Base-by-base conservation (phyloP, 2,797 vertebrate species). In the Ctenochaetus hawaiiensis region DNA sequence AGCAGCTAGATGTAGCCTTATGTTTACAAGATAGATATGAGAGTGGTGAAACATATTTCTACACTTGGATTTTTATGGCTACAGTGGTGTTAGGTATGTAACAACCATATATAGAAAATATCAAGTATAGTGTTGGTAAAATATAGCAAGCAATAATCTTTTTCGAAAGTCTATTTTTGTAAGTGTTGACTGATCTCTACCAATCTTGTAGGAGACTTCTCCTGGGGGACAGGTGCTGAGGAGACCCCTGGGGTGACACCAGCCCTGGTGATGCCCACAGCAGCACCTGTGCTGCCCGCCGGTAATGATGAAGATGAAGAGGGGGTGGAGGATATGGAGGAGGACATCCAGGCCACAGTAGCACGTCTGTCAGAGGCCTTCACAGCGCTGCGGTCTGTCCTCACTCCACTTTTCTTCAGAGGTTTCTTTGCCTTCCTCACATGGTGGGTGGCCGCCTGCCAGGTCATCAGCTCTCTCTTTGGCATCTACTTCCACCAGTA, bases 401-500 rank as follows among this genome's bases (percentile, higher is more conserved):
- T 98, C 56, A 96, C 96, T 0, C 97, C 98, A 0, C 82, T 95
- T 30, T 96, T 99, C 87, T 95, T 96, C 81, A 92, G 96, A 0
- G 97, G 98, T 0, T 79, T 99, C 75, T 96, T 99, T 0, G 93
- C 97, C 77, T 99, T 98, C 92, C 88, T 99, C 76, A 96, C 96
- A 13, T 99, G 98, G 98, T 99, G 98, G 98, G 95, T 97, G 16
- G 96, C 97, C 0, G 95, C 95, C 80, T 99, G 98, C 90, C 98
- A 99, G 89, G 90, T 98, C 4, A 89, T 99, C 88, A 96, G 96
- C 92, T 97, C 97, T 72, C 94, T 99, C 82, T 98, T 98, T 0
- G 98, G 98, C 51, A 95, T 99, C 85, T 99, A 99, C 84, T 98
- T 99, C 94, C 97, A 98, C 90, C 97, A 96, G 93, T 96, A 97